A percentile compares a stretch with the other conserved stretches of the same genome.
Evolutionary conservation across 2,797 vertebrate species (phyloP).

Genomic region (Pangasius sanitwongsei): DNA sequence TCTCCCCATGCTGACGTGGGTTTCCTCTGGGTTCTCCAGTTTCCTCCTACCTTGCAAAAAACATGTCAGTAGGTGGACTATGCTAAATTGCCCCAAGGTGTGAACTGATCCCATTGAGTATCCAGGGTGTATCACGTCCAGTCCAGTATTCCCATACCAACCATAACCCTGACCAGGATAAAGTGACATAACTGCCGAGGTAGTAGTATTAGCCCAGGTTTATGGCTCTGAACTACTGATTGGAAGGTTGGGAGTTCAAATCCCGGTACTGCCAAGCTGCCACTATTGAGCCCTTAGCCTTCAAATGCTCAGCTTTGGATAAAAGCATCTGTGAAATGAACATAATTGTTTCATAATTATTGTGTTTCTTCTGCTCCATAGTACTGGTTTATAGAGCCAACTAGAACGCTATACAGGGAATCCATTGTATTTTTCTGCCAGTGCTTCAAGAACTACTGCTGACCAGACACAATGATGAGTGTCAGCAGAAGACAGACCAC

Average conservation of each 20-base stretch:
- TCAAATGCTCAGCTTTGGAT: background rate
- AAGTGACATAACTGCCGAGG: background rate
- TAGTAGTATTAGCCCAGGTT: background rate
- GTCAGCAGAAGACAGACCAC: background rate
- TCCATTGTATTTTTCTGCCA: background rate
- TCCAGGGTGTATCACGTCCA: background rate
- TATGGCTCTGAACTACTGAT: background rate
- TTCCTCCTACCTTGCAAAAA: background rate
- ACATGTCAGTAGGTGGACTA: background rate
- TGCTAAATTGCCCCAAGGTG: background rate
- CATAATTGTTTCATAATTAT: background rate
- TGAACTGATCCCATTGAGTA: too few species aligned
- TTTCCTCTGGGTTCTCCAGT: background rate
- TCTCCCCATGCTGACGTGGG: background rate
- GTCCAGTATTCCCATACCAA: background rate
- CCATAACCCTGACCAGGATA: background rate
- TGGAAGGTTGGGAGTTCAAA: background rate
- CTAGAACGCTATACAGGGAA: background rate
- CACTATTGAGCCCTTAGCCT: background rate
- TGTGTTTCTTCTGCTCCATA: background rate
- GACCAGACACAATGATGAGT: background rate
- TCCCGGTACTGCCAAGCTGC: background rate
- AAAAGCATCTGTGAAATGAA: background rate
- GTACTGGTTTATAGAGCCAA: background rate
- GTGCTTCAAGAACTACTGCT: background rate